Evolutionary conservation across 2,888 invertebrate species (phyloP), one percentile per base, ranked within the genome.

Genomic region (Drosophila cognata): DNA sequence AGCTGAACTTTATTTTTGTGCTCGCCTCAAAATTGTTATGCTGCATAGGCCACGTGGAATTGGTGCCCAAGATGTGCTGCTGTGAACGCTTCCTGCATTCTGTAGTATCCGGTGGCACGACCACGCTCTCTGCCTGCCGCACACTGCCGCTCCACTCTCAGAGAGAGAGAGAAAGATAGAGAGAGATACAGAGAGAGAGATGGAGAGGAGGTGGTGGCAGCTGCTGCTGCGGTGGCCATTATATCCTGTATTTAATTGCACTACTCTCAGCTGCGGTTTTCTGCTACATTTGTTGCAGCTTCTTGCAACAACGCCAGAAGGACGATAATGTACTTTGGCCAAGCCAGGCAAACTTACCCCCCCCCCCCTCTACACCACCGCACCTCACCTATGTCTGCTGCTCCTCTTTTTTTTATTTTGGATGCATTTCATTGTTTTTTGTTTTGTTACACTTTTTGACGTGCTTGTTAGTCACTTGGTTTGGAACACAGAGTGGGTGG

Each of bases 241-340:
- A 88, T 87, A 90, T 88, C 88, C 91, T 89, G 89, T 77, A 89
- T 89, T 88, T 88, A 88, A 88, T 90, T 90, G 88, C 85, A 88
- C 79, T 89, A 78, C 82, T 86, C 90, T 81, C 86, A 77, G 88
- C 74, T 90, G 90, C 79, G 88, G 88, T 90, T 87, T 90, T 83
- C 90, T 90, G 89, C 90, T 88, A 87, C 90, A 87, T 87, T 87
- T 90, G 87, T 88, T 87, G 89, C 89, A 79, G 79, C 79, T 72
- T 81, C 79, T 74, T 82, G 79, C 76, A 77, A 33, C 72, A 81
- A 77, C 56, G 77, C 70, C 55, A 36, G 29, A 36, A 36, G 25
- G 7, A 55, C 46, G 46, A 46, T 46, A 46, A 46, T 46, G 46
- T 46, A 46, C 46, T 88, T 86, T 86, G 69, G 78, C 81, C 83